phyloP scores from a whole-genome alignment of 2,113 vertebrate species.

The Pagrus major region DNA sequence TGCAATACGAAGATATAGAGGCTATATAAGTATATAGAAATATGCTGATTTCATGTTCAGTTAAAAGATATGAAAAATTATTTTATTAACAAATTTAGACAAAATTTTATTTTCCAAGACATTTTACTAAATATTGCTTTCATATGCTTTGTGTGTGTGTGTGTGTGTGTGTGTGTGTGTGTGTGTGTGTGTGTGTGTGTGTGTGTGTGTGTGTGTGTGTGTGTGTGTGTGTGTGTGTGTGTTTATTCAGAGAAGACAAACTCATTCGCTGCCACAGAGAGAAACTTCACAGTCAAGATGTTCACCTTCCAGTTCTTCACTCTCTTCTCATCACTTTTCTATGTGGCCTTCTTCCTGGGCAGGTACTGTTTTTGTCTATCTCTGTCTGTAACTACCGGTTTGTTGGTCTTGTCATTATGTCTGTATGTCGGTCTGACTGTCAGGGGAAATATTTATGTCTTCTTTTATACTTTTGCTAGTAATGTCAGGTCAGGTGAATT shows the following conservation, averaged over 20 bases:
- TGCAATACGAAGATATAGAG: not conserved
- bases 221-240: not conserved
- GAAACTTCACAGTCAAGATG: constrained; percentile 92
- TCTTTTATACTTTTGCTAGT: not conserved
- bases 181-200: not conserved
- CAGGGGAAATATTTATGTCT: not conserved
- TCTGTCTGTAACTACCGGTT: not conserved
- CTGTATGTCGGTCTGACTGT: too few species aligned
- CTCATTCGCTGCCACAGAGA: constrained; percentile 87
- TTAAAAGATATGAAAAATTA: not conserved
- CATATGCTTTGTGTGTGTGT: not conserved
- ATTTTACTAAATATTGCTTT: not conserved
- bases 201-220: not conserved
- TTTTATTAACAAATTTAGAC: not conserved
- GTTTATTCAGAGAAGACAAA: constrained; percentile 86
- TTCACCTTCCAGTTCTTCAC: constrained; percentile 97
- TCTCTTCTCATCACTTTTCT: constrained; percentile 94
- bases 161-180: constrained; percentile 2
- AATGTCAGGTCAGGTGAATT: not conserved
- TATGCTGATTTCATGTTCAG: not conserved
- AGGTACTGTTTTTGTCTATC: constrained; percentile 81
- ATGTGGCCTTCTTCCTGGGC: constrained; percentile 95
- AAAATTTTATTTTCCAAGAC: not conserved
- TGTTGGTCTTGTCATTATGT: too few species aligned
- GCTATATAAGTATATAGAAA: too few species aligned